Conservation (phyloP, 1,140 invertebrate genomes). For the Scaptomyza graminum region DNA sequence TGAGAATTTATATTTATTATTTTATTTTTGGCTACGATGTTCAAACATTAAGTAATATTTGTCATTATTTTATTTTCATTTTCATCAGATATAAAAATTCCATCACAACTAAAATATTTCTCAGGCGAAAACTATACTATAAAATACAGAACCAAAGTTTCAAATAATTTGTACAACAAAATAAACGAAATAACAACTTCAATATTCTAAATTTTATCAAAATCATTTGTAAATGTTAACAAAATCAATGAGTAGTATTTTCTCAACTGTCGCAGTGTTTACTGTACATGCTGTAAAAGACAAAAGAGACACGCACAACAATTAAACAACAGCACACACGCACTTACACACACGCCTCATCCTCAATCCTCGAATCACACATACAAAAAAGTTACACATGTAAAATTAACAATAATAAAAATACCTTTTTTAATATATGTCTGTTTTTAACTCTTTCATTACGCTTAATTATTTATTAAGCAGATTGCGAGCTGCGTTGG, state of each 20-base stretch:
- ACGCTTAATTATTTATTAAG: conserved; percentile 58
- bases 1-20: no score
- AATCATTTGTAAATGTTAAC: neutral
- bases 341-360: neutral
- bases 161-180: no score
- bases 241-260: no score
- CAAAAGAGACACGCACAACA: neutral
- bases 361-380: neutral
- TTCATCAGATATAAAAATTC: no score
- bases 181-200: no score
- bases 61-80: no score
- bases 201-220: no score
- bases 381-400: conserved; percentile 26
- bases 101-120: no score
- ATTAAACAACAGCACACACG: conserved; percentile 2
- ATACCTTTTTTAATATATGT: conserved; percentile 42
- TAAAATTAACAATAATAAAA: conserved; percentile 46
- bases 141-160: no score
- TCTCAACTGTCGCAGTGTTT: neutral
- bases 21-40: no score
- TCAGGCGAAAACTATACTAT: no score
- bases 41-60: no score
- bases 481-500: conserved; percentile 40
- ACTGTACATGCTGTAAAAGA: conserved; percentile 9
- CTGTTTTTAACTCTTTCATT: conserved; percentile 48